phyloP scores from a whole-genome alignment of 2,113 vertebrate species.

The Cairina moschata region DNA sequence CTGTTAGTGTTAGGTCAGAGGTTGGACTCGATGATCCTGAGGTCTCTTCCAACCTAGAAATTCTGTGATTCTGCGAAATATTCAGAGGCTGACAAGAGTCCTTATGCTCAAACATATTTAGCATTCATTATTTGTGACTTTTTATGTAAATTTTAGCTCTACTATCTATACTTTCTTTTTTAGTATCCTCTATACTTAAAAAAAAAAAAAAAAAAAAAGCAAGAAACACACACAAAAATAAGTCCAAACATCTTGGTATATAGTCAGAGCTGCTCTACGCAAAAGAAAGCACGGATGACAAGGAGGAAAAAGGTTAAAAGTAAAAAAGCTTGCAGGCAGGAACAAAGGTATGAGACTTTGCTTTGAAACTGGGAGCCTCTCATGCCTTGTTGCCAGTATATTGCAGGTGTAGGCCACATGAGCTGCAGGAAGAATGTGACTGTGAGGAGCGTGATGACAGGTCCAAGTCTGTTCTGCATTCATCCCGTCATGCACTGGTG shows the following conservation, averaged over 20 bases:
- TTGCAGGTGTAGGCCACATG: slow-evolving; percentile 52
- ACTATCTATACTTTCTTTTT: background rate
- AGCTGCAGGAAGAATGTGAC: slow-evolving; percentile 8
- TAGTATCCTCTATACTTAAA: background rate
- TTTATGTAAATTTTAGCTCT: background rate
- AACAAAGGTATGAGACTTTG: slow-evolving; percentile 23
- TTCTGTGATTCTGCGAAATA: background rate
- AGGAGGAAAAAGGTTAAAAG: background rate
- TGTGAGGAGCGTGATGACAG: slow-evolving; percentile 37
- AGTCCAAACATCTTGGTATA: background rate
- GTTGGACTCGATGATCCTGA: no score
- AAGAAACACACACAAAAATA: accelerated
- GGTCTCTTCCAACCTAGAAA: no score
- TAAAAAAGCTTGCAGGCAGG: background rate
- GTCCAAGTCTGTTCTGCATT: background rate
- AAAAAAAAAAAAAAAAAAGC: background rate
- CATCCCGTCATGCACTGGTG: background rate
- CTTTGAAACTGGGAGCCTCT: slow-evolving; percentile 46
- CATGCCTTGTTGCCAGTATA: background rate
- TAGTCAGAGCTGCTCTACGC: background rate
- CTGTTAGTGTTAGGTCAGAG: no score
- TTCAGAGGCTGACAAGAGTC: background rate
- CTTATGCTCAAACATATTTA: background rate
- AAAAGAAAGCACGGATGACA: background rate
- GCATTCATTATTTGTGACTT: background rate